Conservation (phyloP, 2,888 invertebrate species). For the Ischnus inquisitorius region DNA sequence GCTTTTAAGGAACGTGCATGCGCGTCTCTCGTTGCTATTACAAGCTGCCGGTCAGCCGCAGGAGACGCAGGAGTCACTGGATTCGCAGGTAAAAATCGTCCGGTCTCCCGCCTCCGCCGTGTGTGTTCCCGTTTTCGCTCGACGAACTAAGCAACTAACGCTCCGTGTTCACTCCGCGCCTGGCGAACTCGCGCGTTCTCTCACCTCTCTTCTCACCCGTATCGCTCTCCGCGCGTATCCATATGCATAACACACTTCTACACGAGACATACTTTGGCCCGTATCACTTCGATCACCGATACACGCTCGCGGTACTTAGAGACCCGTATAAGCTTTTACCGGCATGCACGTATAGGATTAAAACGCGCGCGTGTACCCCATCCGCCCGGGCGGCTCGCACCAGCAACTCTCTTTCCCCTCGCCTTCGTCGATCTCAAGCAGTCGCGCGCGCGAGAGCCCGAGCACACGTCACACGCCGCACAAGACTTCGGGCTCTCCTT, state of each 20-base stretch:
- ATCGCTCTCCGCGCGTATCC: neutral
- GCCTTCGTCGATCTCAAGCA: slow-evolving; percentile 73
- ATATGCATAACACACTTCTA: neutral
- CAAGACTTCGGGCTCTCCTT: slow-evolving; percentile 84
- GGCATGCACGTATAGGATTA: neutral
- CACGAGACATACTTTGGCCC: neutral
- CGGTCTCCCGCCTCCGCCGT: slow-evolving; percentile 23
- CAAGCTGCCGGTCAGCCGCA: slow-evolving; percentile 55
- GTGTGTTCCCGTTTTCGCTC: slow-evolving; percentile 4
- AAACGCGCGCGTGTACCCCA: slow-evolving; percentile 52
- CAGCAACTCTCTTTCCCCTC: slow-evolving; percentile 72
- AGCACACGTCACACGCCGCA: slow-evolving; percentile 76
- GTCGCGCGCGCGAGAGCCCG: slow-evolving; percentile 50
- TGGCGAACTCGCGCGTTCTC: slow-evolving; percentile 2
- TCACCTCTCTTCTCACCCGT: neutral
- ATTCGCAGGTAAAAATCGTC: slow-evolving; percentile 41
- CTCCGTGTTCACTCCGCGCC: neutral
- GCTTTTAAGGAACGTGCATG: slow-evolving; percentile 64
- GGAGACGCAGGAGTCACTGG: slow-evolving; percentile 44
- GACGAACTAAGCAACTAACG: neutral
- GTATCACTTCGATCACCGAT: slow-evolving; percentile 6
- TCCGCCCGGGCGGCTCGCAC: slow-evolving; percentile 38
- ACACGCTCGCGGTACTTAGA: neutral
- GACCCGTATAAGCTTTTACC: slow-evolving; percentile 26
- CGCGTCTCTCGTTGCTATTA: slow-evolving; percentile 54